Conservation (phyloP, 2,797 vertebrate genomes). For the Acomys russatus region DNA sequence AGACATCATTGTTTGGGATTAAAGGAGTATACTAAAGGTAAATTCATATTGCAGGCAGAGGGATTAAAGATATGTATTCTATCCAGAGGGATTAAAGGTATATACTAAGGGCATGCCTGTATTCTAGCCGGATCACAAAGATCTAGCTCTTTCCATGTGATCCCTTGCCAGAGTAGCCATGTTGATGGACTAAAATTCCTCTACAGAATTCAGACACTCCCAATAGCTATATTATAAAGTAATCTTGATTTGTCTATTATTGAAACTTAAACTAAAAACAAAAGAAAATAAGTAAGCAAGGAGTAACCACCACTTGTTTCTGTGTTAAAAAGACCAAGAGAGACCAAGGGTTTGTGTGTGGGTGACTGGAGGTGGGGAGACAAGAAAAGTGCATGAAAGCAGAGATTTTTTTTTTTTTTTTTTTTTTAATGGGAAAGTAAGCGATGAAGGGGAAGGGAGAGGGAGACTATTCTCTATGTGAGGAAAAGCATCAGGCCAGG, state of each 20-base stretch:
- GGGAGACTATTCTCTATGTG: background rate
- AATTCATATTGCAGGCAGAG: no score
- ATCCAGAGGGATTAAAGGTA: no score
- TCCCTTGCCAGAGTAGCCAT: no score
- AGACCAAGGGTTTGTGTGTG: background rate
- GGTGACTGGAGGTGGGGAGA: background rate
- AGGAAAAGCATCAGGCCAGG: background rate
- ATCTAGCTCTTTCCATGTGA: no score
- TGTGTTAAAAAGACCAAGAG: background rate
- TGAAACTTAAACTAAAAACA: slow-evolving; percentile 41
- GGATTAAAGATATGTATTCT: no score
- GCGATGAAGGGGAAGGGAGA: slow-evolving; percentile 34
- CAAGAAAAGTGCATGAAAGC: background rate
- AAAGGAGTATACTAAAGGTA: no score
- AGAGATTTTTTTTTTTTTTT: no score
- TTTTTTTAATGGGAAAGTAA: background rate
- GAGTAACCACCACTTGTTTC: background rate
- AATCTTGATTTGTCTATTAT: slow-evolving; percentile 32
- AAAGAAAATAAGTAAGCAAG: background rate
- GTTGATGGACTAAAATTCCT: no score
- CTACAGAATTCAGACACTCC: background rate
- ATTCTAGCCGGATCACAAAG: no score
- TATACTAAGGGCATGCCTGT: no score
- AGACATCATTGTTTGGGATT: no score
- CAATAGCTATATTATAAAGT: background rate